Conservation (phyloP, 2,888 invertebrate genomes). For the Conus canariensis region DNA sequence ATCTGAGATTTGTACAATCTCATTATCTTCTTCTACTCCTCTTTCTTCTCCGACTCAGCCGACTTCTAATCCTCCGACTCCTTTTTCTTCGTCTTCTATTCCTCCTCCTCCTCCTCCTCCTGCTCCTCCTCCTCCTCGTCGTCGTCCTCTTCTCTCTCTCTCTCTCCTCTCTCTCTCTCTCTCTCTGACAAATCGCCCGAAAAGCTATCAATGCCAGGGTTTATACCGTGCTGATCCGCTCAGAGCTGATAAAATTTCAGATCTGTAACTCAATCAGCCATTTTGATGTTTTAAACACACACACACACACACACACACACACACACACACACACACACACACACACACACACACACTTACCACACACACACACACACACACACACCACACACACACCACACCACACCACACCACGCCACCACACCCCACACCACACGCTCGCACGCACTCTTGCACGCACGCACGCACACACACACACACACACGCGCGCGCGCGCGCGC, state of each 20-base stretch:
- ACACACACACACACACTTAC: not conserved
- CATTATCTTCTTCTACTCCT: no score
- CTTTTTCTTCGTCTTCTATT: not conserved
- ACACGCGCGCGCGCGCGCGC: not conserved
- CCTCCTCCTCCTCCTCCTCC: not conserved
- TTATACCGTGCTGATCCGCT: no score
- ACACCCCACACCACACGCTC: not conserved
- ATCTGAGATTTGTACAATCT: no score
- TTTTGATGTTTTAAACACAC: no score
- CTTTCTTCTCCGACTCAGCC: no score
- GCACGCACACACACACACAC: not conserved
- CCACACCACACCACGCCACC: not conserved
- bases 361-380: constrained; percentile 17
- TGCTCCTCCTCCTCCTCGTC: not conserved
- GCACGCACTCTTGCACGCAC: not conserved
- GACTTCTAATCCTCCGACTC: not conserved
- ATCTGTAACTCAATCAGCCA: no score
- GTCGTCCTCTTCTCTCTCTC: not conserved
- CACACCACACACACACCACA: not conserved
- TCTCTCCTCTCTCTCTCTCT: constrained; percentile 8
- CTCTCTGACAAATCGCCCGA: not conserved
- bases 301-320: not conserved
- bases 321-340: not conserved
- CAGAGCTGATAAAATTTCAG: no score
- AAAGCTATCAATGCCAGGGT: no score